These are phyloP conservation scores for Anarrhichthys ocellatus DNA, from an alignment of 2,113 vertebrate species.

Conservation along the genomic window DNA sequence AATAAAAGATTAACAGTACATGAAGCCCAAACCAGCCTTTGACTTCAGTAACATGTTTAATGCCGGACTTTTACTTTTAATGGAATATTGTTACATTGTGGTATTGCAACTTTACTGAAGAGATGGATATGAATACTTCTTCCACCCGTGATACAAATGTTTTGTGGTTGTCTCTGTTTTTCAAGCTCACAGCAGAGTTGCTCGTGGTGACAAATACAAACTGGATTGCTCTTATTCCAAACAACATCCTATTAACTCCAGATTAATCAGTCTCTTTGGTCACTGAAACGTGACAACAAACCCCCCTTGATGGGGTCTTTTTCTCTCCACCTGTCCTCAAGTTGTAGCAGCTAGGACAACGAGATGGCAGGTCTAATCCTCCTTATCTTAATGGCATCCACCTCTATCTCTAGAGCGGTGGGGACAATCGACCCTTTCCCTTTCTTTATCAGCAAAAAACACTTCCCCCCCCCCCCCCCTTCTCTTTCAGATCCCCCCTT, in stretches of 20 bases:
- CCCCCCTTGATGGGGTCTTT: conserved; percentile 9
- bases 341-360: conserved; percentile 46
- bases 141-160: background rate
- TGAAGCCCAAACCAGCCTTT: background rate
- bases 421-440: conserved; percentile 76
- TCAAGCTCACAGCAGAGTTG: background rate
- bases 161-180: background rate
- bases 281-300: conserved; percentile 9
- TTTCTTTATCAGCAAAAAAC: conserved; percentile 74
- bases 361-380: conserved; percentile 72
- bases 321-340: conserved; percentile 49
- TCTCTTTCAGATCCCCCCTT: conserved; percentile 26
- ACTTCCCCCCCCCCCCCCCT: conserved; percentile 21
- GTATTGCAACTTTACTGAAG: background rate
- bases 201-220: background rate
- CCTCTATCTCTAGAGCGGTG: conserved; percentile 64
- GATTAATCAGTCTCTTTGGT: conserved; percentile 16
- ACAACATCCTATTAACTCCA: background rate
- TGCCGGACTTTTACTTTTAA: background rate
- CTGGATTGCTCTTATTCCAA: background rate
- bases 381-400: conserved; percentile 85
- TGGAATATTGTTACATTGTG: background rate
- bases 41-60: background rate
- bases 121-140: background rate
- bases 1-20: background rate